phyloP scores from a whole-genome alignment of 2,113 vertebrate genomes.

The Notothenia coriiceps region DNA sequence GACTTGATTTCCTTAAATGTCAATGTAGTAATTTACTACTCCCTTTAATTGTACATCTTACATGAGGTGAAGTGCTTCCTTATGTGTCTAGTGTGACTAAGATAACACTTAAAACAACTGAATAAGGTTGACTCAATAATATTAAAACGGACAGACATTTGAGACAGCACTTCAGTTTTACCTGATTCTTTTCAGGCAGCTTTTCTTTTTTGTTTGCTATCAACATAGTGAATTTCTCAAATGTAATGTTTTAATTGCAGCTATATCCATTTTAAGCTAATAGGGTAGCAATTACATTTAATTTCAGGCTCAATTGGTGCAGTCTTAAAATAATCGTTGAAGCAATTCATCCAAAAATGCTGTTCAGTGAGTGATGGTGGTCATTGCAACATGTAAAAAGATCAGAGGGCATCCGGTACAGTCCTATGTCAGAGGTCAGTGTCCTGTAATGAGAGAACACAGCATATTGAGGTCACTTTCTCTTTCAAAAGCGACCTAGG shows the following conservation, averaged over 20 bases:
- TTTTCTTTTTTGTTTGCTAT: no score
- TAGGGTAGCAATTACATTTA: neutral
- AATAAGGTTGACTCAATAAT: no score
- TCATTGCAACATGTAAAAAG: conserved; percentile 6
- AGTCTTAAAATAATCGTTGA: no score
- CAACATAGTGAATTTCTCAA: no score
- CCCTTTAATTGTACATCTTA: neutral
- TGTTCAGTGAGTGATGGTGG: neutral
- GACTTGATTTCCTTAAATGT: neutral
- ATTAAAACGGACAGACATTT: no score
- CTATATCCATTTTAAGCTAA: neutral
- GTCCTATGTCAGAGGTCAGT: conserved; percentile 29
- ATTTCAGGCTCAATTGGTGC: neutral
- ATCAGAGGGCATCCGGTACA: conserved; percentile 13
- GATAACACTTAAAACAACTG: no score
- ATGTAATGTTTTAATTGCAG: neutral
- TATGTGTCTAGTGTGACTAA: neutral
- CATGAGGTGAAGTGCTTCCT: neutral
- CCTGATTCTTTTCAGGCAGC: no score
- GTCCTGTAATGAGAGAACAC: conserved; percentile 45
- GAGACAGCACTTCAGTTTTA: no score
- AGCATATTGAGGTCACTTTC: conserved; percentile 56
- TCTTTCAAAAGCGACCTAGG: conserved; percentile 42
- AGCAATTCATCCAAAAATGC: neutral
- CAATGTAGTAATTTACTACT: neutral